A percentile compares a stretch with the other conserved stretches of the same genome.
Evolutionary conservation across 2,888 invertebrate species (phyloP).

Genomic region (Microctonus aethiopoides): DNA sequence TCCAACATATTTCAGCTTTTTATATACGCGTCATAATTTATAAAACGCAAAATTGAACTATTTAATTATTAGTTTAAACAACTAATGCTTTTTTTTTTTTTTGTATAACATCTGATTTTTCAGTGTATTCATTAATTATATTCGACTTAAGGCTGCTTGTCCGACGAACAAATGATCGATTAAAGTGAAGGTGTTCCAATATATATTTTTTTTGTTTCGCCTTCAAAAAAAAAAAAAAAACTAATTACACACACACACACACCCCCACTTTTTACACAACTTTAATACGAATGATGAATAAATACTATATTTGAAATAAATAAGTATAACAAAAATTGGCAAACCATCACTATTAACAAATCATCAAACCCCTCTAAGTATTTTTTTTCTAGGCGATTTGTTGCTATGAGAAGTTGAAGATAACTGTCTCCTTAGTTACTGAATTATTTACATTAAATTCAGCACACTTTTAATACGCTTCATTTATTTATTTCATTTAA

Average conservation of each 20-base stretch:
- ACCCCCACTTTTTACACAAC: not conserved
- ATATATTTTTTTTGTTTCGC: not conserved
- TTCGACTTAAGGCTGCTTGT: slow-evolving; percentile 58
- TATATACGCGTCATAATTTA: slow-evolving; percentile 3
- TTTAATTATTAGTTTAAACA: slow-evolving; percentile 25
- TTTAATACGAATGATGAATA: slow-evolving; percentile 5
- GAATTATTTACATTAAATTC: not conserved
- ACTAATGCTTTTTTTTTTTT: slow-evolving; percentile 40
- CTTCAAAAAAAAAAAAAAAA: not conserved
- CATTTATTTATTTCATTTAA: not conserved
- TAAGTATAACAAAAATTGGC: slow-evolving; percentile 52
- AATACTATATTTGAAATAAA: slow-evolving; percentile 11
- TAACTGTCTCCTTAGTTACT: not conserved
- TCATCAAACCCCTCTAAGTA: slow-evolving; percentile 42
- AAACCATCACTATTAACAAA: slow-evolving; percentile 23
- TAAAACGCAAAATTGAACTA: not conserved
- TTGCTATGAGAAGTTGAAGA: not conserved
- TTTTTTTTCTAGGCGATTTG: not conserved
- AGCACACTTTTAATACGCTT: not conserved
- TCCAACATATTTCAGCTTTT: slow-evolving; percentile 26
- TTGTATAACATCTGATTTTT: slow-evolving; percentile 40
- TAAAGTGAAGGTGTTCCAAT: not conserved
- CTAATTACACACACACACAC: not conserved
- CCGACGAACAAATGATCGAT: slow-evolving; percentile 57
- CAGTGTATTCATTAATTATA: slow-evolving; percentile 27